Base-by-base conservation (phyloP, 2,113 vertebrate species). In the Channa argus region DNA sequence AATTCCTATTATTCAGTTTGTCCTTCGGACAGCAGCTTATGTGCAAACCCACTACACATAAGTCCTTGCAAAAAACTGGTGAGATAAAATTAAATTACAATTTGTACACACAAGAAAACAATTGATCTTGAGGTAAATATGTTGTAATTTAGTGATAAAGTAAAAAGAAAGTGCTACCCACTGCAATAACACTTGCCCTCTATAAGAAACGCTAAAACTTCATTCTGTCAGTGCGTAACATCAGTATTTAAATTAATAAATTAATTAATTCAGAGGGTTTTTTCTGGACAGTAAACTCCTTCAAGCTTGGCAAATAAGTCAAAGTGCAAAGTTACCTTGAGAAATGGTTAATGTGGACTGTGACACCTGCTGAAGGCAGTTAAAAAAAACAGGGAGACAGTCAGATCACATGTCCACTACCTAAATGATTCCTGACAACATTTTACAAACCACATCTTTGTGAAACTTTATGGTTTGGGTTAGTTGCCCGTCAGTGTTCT, bases 311-410 rank as follows among this genome's bases (percentile, higher is more conserved):
- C 14, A 0, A 44, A 63, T 41, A 50, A 38, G 33, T 58, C 24
- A 52, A 77, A 59, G 82, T 83, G 86, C 79, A 68, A 77, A 61
- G 37, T 58, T 2, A 0, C 43, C 1, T 49, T 34, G 3, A 72
- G 15, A 75, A 64, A 56, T 67, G 8, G 55, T 47, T 44, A 61
- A 41, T 39, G 63, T 15, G 49, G 52, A 55, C 8, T 33, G 34
- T 11, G 24, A 24, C 3, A 8, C 46, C 4, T 60, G 36, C 13
- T 36, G 44, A 54, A 11, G 0, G 8, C 36, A 49, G 33, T 69
- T 24, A 50, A 34, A 50, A 71, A 71, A 65, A 2, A 67, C 45
- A 72, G 11, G 65, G 12, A 9, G 43, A 73, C 43, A 51, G 6
- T 56, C n/a, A 44, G 55, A 56, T 49, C 37, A 63, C 54, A 58